These are phyloP conservation scores for Dryas iulia DNA, from an alignment of 1,140 invertebrate genomes.

Conservation along the genomic window DNA sequence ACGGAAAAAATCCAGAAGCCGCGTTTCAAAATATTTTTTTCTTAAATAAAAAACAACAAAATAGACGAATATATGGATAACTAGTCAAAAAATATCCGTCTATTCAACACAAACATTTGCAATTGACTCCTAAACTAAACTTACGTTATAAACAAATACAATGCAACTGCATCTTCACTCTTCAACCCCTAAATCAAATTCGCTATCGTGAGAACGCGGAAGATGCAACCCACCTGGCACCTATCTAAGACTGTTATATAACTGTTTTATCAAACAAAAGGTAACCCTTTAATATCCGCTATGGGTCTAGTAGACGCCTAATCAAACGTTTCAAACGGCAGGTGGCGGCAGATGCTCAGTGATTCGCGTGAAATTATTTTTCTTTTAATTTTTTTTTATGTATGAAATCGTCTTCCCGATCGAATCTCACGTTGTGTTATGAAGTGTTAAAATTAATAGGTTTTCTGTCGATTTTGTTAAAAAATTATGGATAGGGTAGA, in stretches of 20 bases:
- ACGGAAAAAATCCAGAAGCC: too few relatives aligned
- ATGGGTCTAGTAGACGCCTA: slow-evolving; percentile 36
- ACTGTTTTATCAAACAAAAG: slow-evolving; percentile 59
- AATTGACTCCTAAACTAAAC: slow-evolving; percentile 30
- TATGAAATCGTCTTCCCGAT: slow-evolving; percentile 43
- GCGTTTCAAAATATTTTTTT: too few relatives aligned
- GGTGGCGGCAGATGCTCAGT: slow-evolving; percentile 67
- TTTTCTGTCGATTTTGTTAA: slow-evolving; percentile 39
- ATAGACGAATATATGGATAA: too few relatives aligned
- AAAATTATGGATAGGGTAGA: background rate
- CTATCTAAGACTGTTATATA: slow-evolving; percentile 54
- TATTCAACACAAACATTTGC: background rate
- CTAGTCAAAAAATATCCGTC: background rate
- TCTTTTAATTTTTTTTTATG: slow-evolving; percentile 46
- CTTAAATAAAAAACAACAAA: too few relatives aligned
- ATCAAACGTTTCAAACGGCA: slow-evolving; percentile 41
- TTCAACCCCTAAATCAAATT: slow-evolving; percentile 52
- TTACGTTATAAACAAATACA: slow-evolving; percentile 45
- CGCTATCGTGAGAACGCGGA: slow-evolving; percentile 67
- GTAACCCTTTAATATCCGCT: slow-evolving; percentile 65
- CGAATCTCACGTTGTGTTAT: slow-evolving; percentile 57
- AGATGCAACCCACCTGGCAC: slow-evolving; percentile 60
- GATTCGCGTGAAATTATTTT: slow-evolving; percentile 75
- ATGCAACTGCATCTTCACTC: slow-evolving; percentile 51
- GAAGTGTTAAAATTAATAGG: slow-evolving; percentile 72